These are phyloP conservation scores for Leuctra nigra DNA, from an alignment of 2,888 invertebrate genomes.

Conservation along the genomic window DNA sequence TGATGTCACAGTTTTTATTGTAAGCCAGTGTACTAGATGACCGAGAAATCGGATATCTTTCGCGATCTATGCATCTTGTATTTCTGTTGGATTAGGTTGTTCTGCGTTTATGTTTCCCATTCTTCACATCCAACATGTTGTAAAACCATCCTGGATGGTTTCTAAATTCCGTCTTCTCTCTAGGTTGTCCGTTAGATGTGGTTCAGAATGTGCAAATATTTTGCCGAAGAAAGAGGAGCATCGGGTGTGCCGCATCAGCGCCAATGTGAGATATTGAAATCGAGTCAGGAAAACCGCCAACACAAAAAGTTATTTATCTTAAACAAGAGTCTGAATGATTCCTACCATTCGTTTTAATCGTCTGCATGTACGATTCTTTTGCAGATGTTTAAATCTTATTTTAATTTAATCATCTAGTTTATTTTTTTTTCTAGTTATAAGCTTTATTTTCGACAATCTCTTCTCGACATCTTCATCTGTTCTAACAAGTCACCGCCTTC, in stretches of 20 bases:
- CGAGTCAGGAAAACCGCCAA: conserved; percentile 10
- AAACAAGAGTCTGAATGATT: conserved; percentile 12
- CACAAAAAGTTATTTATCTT: conserved; percentile 12
- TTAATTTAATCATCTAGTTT: conserved; percentile 12
- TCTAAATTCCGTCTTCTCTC: too few relatives aligned
- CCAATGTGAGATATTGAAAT: background rate
- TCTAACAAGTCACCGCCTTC: background rate
- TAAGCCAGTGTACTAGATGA: conserved; percentile 3
- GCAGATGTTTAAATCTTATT: background rate
- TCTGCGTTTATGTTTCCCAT: background rate
- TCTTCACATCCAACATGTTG: background rate
- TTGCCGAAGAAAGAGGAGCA: background rate
- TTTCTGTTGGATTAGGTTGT: background rate
- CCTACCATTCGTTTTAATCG: conserved; percentile 3
- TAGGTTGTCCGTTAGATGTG: too few relatives aligned
- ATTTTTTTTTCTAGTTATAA: background rate
- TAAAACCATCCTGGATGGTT: background rate
- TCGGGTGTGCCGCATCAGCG: background rate
- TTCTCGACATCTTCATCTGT: conserved; percentile 5
- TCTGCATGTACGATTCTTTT: conserved; percentile 10
- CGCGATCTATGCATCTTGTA: conserved; percentile 6
- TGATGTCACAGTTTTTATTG: background rate
- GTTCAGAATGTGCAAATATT: too few relatives aligned
- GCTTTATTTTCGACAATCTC: conserved; percentile 1
- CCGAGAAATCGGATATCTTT: background rate